phyloP scores from a whole-genome alignment of 2,888 invertebrate species.

The Byasa hedistus region DNA sequence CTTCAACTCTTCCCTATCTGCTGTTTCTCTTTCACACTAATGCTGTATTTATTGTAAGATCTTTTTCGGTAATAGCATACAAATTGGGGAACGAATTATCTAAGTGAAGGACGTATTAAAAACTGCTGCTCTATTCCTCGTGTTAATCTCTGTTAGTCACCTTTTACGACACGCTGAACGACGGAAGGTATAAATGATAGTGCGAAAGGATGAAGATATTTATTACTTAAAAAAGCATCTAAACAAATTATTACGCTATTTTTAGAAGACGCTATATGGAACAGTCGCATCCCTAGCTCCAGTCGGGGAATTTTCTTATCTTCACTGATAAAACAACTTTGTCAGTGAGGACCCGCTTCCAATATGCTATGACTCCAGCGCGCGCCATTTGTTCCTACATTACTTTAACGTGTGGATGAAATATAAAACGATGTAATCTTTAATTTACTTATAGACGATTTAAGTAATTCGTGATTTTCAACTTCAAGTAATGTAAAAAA shows the following conservation, averaged over 20 bases:
- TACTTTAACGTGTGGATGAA: conserved; percentile 60
- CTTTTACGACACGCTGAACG: too few species aligned
- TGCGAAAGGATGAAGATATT: background rate
- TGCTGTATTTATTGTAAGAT: too few species aligned
- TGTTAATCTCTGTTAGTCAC: too few species aligned
- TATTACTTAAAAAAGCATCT: background rate
- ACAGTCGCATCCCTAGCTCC: conserved; percentile 9
- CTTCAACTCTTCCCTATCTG: too few species aligned
- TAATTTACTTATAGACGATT: background rate
- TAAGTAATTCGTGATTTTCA: background rate
- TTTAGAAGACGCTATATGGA: background rate
- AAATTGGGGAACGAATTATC: too few species aligned
- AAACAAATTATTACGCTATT: background rate
- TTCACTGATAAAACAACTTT: conserved; percentile 71
- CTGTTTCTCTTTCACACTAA: too few species aligned
- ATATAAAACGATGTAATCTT: conserved; percentile 10
- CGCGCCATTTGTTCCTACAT: conserved; percentile 66
- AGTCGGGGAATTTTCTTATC: conserved; percentile 34
- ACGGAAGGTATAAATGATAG: too few species aligned
- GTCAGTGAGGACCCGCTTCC: conserved; percentile 59
- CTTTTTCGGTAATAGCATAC: too few species aligned
- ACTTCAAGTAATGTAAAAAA: background rate
- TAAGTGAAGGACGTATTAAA: too few species aligned
- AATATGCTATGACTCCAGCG: conserved; percentile 56
- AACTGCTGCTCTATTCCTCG: too few species aligned